Evolutionary conservation across 2,888 invertebrate genomes (phyloP).

Genomic region (Xestia sexstrigata): DNA sequence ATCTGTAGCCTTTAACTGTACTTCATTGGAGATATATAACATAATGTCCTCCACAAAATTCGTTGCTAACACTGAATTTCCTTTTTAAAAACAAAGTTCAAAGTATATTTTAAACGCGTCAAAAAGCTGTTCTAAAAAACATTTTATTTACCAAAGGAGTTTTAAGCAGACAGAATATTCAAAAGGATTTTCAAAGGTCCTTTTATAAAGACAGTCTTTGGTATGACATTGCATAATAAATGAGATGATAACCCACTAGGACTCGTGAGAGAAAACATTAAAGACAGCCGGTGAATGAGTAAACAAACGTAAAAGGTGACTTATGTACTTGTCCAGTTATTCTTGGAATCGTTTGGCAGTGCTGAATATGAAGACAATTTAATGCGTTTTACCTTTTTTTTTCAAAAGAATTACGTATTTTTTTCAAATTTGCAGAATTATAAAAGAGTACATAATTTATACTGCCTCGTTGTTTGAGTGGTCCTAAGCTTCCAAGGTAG

Average conservation of each 20-base stretch:
- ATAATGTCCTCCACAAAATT: not conserved
- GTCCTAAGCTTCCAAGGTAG: too few species aligned
- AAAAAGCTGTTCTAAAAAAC: conserved; percentile 17
- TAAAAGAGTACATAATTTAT: too few species aligned
- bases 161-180: conserved; percentile 32
- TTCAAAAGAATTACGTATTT: too few species aligned
- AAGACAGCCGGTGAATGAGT: conserved; percentile 7
- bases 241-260: conserved; percentile 25
- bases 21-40: conserved; percentile 1
- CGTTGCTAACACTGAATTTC: not conserved
- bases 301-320: not conserved
- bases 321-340: not conserved
- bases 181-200: conserved; percentile 25
- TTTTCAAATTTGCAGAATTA: too few species aligned
- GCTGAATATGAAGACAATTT: not conserved
- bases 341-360: not conserved
- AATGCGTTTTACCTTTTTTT: not conserved
- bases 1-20: not conserved
- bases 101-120: conserved; percentile 18
- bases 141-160: conserved; percentile 9
- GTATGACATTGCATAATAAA: conserved; percentile 29
- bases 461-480: too few species aligned
- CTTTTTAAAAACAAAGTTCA: not conserved
- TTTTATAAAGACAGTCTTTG: conserved; percentile 26
- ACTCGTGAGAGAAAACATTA: conserved; percentile 28